Evolutionary conservation across 2,113 vertebrate genomes (phyloP).

Genomic region (Numenius arquata): DNA sequence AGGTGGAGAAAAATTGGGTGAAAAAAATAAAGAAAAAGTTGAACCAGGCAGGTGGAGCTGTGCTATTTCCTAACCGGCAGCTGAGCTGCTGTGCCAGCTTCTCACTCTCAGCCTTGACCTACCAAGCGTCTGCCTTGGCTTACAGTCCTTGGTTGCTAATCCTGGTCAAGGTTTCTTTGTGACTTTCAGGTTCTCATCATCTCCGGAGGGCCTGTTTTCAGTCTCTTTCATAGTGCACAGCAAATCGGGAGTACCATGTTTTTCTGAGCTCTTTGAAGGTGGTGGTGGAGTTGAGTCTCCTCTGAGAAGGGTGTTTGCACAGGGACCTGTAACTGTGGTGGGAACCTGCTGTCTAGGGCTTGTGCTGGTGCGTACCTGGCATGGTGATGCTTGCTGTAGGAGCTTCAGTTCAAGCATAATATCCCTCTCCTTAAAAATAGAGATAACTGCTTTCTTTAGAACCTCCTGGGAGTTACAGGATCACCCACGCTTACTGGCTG

Average conservation of each 20-base stretch:
- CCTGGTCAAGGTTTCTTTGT: neutral
- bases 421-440: neutral
- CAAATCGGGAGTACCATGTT: accelerated
- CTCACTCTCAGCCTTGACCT: neutral
- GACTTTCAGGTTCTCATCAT: neutral
- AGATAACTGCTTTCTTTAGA: neutral
- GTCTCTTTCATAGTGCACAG: neutral
- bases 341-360: neutral
- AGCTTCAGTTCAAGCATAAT: neutral
- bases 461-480: neutral
- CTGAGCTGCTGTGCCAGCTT: neutral
- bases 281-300: neutral
- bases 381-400: neutral
- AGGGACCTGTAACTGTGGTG: neutral
- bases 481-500: neutral
- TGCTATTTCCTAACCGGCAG: neutral
- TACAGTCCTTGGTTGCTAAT: neutral
- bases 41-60: neutral
- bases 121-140: neutral
- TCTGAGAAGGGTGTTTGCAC: neutral
- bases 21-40: neutral
- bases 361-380: neutral
- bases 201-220: neutral
- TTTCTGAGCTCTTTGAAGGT: neutral
- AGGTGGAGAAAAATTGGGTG: neutral